A percentile compares a stretch with the other conserved stretches of the same genome.
These are phyloP conservation scores for Agriopis marginaria DNA, from an alignment of 2,888 invertebrate genomes.

Conservation along the genomic window DNA sequence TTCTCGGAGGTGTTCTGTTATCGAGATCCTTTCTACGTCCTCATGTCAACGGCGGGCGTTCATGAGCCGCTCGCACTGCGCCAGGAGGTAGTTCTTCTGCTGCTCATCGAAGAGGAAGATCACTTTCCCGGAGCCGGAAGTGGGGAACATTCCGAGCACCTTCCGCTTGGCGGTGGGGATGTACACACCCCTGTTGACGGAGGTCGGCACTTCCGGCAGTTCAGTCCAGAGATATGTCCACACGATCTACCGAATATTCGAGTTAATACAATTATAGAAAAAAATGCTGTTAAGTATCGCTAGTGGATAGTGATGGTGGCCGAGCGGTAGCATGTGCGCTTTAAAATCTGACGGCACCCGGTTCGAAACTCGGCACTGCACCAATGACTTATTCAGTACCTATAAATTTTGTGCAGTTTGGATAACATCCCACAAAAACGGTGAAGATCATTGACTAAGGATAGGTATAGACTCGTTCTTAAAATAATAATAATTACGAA, in stretches of 20 bases:
- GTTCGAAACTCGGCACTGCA: no score
- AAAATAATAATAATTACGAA: no score
- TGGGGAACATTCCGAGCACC: conserved; percentile 88
- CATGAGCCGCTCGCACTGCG: conserved; percentile 77
- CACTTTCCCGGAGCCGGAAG: conserved; percentile 87
- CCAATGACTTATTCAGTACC: no score
- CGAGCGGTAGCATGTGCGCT: no score
- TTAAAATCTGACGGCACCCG: no score
- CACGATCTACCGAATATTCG: conserved; percentile 84
- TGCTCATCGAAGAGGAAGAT: conserved; percentile 80
- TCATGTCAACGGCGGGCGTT: conserved; percentile 76
- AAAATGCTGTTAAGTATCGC: background rate
- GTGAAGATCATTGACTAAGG: no score
- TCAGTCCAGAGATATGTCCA: conserved; percentile 94
- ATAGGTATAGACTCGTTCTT: no score
- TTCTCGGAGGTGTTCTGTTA: conserved; percentile 60
- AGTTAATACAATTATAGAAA: background rate
- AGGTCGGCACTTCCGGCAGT: conserved; percentile 88
- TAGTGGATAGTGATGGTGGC: no score
- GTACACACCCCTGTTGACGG: conserved; percentile 90
- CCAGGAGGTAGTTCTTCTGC: conserved; percentile 75
- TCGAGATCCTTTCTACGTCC: conserved; percentile 73
- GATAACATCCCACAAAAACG: no score
- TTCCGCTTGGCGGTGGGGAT: conserved; percentile 87
- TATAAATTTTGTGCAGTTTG: no score